A percentile compares a stretch with the other conserved stretches of the same genome.
Evolutionary conservation across 1,140 invertebrate species (phyloP).

Genomic region (Ooceraea biroi): DNA sequence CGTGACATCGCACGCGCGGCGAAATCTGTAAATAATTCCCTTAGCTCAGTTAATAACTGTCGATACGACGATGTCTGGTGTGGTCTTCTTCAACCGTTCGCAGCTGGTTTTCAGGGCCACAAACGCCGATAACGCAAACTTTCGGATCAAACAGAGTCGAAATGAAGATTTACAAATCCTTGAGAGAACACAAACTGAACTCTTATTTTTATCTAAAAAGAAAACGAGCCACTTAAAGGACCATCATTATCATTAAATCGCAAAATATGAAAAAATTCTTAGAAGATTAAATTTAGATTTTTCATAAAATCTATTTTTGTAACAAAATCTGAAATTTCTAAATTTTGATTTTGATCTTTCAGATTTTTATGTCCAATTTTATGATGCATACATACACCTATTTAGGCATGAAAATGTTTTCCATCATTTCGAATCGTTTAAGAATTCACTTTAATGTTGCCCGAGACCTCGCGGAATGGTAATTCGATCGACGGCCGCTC

Average conservation of each 20-base stretch:
- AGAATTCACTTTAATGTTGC: background rate
- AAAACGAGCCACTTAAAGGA: too few species aligned
- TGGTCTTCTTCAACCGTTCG: background rate
- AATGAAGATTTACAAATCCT: too few species aligned
- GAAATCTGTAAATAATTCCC: slow-evolving; percentile 51
- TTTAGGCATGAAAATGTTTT: background rate
- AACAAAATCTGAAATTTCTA: too few species aligned
- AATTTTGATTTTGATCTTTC: too few species aligned
- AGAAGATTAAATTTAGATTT: too few species aligned
- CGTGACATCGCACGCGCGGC: background rate
- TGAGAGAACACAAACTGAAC: too few species aligned
- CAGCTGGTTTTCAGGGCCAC: slow-evolving; percentile 15
- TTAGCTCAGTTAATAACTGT: slow-evolving; percentile 41
- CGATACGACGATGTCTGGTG: slow-evolving; percentile 43
- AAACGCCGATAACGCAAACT: background rate
- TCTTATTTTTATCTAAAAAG: too few species aligned
- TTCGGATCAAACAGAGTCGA: background rate
- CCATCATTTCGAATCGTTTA: background rate
- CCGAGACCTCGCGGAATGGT: background rate
- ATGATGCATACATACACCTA: too few species aligned
- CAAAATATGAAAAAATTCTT: too few species aligned
- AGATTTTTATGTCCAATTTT: too few species aligned
- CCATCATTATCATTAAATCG: too few species aligned
- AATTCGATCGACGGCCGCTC: slow-evolving; percentile 3
- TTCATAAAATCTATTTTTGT: too few species aligned